Conservation (phyloP, 2,113 vertebrate genomes). For the Antechinus flavipes region DNA sequence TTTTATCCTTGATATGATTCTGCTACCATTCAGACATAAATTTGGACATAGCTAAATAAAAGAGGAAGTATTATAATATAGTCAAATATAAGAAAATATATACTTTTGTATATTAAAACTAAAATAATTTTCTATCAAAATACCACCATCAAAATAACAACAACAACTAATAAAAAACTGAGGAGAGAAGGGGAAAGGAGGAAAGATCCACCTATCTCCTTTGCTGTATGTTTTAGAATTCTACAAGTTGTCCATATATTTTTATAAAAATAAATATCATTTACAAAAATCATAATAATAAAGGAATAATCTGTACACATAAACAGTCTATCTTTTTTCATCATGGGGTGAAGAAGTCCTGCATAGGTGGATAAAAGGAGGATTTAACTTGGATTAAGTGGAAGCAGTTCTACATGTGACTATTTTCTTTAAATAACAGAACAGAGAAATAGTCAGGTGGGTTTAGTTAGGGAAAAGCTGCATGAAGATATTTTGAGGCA, state of each 20-base stretch:
- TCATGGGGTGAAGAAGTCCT: not conserved
- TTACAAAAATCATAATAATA: not conserved
- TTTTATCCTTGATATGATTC: slow-evolving; percentile 26
- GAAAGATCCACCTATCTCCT: not conserved
- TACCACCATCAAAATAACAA: not conserved
- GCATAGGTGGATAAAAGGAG: not conserved
- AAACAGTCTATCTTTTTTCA: not conserved
- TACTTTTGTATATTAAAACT: slow-evolving; percentile 2
- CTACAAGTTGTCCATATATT: not conserved
- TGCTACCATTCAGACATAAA: not conserved
- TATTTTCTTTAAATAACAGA: not conserved
- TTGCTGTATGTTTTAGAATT: not conserved
- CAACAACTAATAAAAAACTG: not conserved
- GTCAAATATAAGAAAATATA: not conserved
- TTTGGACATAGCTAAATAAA: not conserved
- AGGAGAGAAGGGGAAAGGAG: not conserved
- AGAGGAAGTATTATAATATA: slow-evolving; percentile 20
- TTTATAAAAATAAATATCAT: slow-evolving; percentile 39
- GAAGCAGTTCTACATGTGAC: not conserved
- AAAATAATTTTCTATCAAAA: slow-evolving; percentile 20
- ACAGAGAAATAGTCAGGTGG: not conserved
- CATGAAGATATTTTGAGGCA: not conserved
- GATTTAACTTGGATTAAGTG: not conserved
- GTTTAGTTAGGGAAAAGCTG: not conserved
- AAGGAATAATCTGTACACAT: not conserved